Conservation (phyloP, 2,113 vertebrate genomes). For the Rhineura floridana region DNA sequence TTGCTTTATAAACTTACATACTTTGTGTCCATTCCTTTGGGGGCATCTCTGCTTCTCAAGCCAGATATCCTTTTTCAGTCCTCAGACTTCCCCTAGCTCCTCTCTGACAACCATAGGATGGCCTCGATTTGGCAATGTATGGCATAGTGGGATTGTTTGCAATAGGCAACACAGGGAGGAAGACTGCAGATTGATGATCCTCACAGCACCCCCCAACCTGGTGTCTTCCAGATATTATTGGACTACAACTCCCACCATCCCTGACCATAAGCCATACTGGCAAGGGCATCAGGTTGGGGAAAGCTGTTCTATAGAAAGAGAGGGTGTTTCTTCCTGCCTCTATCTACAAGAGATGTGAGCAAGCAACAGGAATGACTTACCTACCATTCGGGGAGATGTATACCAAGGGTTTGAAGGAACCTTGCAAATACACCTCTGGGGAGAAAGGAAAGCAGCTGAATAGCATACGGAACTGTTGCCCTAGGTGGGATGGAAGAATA, state of each 20-base stretch:
- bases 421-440: conserved; percentile 90
- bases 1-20: neutral
- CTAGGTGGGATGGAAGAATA: conserved; percentile 3
- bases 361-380: conserved; percentile 61
- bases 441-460: conserved; percentile 33
- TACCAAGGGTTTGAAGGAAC: conserved; percentile 85
- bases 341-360: accelerated
- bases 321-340: neutral
- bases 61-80: neutral
- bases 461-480: too few species aligned
- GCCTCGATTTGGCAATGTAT: neutral
- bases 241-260: neutral
- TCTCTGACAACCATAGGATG: neutral
- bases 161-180: neutral
- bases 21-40: neutral
- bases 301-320: neutral
- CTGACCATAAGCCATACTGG: neutral
- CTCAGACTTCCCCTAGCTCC: neutral
- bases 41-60: neutral
- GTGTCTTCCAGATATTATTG: neutral
- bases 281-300: neutral
- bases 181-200: neutral
- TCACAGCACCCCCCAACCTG: neutral
- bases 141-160: neutral
- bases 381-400: conserved; percentile 89